Evolutionary conservation across 1,140 invertebrate genomes (phyloP).

Genomic region (Armadillidium nasatum): DNA sequence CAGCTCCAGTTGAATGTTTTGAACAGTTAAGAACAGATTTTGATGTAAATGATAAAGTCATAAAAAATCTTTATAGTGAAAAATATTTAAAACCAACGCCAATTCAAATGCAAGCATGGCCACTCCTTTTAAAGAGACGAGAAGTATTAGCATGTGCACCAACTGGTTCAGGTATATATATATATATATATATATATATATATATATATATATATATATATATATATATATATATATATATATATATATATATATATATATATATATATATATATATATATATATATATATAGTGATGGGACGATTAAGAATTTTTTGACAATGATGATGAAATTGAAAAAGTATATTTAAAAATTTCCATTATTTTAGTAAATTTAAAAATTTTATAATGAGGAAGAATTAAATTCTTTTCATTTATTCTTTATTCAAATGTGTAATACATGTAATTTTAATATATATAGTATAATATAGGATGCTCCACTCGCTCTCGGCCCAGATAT

Average conservation of each 20-base stretch:
- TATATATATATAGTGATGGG: background rate
- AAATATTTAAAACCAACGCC: constrained; percentile 79
- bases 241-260: background rate
- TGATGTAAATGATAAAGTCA: constrained; percentile 58
- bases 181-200: background rate
- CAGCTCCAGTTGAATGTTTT: constrained; percentile 69
- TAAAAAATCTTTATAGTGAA: constrained; percentile 67
- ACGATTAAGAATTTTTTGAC: too few relatives aligned
- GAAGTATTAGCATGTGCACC: constrained; percentile 90
- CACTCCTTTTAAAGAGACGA: constrained; percentile 73
- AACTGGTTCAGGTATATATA: constrained; percentile 66
- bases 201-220: background rate
- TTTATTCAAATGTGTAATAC: too few relatives aligned
- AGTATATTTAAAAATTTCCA: too few relatives aligned
- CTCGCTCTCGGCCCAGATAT: too few relatives aligned
- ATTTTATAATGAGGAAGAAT: too few relatives aligned
- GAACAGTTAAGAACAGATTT: constrained; percentile 58
- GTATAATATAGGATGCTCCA: too few relatives aligned
- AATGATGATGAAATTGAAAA: too few relatives aligned
- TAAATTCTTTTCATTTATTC: too few relatives aligned
- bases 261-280: background rate
- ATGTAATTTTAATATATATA: too few relatives aligned
- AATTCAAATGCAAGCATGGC: constrained; percentile 91
- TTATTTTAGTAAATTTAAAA: too few relatives aligned
- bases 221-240: background rate